Evolutionary conservation across 2,888 invertebrate genomes (phyloP).

Genomic region (Dione vanillae): DNA sequence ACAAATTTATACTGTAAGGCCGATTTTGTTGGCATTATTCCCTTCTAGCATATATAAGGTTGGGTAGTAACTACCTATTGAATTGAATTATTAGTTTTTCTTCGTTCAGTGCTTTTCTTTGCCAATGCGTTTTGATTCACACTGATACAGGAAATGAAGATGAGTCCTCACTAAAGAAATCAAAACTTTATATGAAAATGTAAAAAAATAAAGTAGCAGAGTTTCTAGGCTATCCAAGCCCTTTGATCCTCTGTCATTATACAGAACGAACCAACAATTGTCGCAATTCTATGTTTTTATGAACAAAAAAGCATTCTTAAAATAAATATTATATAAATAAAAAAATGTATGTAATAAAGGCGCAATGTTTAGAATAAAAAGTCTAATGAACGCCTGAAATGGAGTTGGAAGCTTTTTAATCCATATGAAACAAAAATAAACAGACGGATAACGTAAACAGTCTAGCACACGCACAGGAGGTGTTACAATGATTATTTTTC

Average conservation of each 20-base stretch:
- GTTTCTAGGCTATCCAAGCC: too few relatives aligned
- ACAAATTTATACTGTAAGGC: neutral
- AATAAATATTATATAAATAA: constrained; percentile 1
- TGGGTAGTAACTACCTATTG: too few relatives aligned
- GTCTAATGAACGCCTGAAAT: constrained; percentile 56
- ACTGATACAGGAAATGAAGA: too few relatives aligned
- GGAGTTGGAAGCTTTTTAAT: constrained; percentile 81
- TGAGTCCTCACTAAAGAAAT: too few relatives aligned
- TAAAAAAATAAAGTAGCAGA: too few relatives aligned
- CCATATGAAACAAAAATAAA: constrained; percentile 81
- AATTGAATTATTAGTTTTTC: too few relatives aligned
- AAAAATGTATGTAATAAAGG: constrained; percentile 23
- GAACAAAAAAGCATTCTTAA: neutral
- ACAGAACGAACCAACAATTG: too few relatives aligned
- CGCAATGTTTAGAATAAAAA: constrained; percentile 46
- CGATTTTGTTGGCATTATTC: neutral
- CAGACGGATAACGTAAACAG: constrained; percentile 78
- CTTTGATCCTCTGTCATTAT: too few relatives aligned
- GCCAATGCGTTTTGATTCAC: too few relatives aligned
- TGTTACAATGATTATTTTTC: constrained; percentile 9
- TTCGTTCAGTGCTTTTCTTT: too few relatives aligned
- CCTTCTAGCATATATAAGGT: too few relatives aligned
- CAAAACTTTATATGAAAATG: too few relatives aligned
- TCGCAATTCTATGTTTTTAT: neutral
- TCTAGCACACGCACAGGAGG: constrained; percentile 50